Percentiles rank a stretch among this genome's conserved stretches.
These are phyloP conservation scores for Eidolon dupreanum DNA, from an alignment of 2,797 vertebrate genomes.

Conservation along the genomic window DNA sequence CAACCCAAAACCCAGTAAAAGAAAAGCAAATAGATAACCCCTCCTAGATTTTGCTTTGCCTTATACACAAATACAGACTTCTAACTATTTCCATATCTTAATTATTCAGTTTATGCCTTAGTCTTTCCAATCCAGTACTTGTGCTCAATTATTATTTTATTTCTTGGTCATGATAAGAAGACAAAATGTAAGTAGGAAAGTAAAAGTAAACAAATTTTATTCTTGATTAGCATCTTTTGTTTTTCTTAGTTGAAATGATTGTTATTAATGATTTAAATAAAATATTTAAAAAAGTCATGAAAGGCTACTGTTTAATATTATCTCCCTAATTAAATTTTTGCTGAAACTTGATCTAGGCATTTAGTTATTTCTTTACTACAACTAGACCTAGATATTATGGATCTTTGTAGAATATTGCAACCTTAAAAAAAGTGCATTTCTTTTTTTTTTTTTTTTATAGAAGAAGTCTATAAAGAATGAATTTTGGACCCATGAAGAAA, in stretches of 20 bases:
- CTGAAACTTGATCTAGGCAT: not conserved
- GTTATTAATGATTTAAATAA: constrained; percentile 24
- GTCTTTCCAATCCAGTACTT: not conserved
- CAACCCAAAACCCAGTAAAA: not conserved
- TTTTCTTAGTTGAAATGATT: not conserved
- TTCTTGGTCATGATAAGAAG: not conserved
- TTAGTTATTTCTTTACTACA: not conserved
- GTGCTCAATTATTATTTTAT: not conserved
- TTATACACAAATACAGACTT: not conserved
- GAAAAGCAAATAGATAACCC: not conserved
- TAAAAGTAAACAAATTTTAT: not conserved
- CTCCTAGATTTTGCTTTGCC: not conserved
- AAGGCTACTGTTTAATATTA: not conserved
- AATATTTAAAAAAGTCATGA: not conserved
- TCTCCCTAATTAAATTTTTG: constrained; percentile 1
- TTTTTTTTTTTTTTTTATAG: constrained; percentile 66
- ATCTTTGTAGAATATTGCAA: not conserved
- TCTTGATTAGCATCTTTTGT: not conserved
- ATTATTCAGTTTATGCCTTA: not conserved
- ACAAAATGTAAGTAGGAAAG: not conserved
- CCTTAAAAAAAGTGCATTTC: not conserved
- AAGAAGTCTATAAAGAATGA: constrained; percentile 81
- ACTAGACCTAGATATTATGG: not conserved
- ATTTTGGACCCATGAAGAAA: constrained; percentile 73
- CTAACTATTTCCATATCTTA: not conserved